These are phyloP conservation scores for Pogonocichla stellata DNA, from an alignment of 2,113 vertebrate species.

Conservation along the genomic window DNA sequence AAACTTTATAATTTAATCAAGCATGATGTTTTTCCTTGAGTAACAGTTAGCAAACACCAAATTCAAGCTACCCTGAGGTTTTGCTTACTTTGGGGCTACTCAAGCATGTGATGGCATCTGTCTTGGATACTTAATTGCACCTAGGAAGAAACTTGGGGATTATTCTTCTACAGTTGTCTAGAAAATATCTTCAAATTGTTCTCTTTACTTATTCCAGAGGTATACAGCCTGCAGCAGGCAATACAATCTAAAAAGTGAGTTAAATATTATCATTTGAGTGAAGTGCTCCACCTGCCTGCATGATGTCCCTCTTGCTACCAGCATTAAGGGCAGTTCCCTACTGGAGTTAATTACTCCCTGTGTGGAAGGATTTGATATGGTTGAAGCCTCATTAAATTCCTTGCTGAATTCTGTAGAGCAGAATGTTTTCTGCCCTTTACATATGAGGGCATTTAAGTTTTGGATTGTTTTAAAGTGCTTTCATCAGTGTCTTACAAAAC, in stretches of 20 bases:
- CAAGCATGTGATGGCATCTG: background rate
- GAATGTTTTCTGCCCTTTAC: background rate
- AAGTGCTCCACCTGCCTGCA: constrained; percentile 18
- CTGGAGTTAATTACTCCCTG: background rate
- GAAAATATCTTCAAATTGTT: background rate
- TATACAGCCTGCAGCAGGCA: background rate
- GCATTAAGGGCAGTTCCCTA: background rate
- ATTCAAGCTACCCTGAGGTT: background rate
- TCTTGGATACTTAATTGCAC: background rate
- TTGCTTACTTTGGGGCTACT: background rate
- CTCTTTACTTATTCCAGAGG: background rate
- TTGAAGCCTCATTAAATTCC: background rate
- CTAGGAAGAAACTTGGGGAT: background rate
- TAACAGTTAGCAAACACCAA: background rate
- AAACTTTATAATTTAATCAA: background rate
- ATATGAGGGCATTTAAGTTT: background rate
- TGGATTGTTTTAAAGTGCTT: background rate
- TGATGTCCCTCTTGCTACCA: background rate
- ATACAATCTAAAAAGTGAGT: background rate
- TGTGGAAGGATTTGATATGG: background rate
- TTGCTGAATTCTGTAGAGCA: background rate
- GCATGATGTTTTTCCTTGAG: background rate
- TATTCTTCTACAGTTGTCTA: background rate
- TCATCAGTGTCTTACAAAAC: background rate
- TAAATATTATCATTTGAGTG: background rate